A percentile compares a stretch with the other conserved stretches of the same genome.
phyloP scores from a whole-genome alignment of 2,797 vertebrate species.

The Poecilia velifera region DNA sequence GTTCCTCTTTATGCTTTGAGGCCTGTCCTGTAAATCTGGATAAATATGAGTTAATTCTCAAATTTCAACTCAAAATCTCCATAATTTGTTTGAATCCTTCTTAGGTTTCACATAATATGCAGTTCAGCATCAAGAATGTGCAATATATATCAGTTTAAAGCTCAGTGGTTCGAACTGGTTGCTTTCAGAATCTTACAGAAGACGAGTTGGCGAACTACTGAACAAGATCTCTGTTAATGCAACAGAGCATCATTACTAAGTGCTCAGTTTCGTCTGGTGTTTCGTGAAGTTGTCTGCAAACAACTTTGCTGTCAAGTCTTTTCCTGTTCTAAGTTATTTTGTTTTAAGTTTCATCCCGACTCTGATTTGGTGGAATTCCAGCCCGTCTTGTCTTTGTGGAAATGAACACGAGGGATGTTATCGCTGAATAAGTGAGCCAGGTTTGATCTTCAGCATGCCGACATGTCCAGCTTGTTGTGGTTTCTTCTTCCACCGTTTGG shows the following conservation, averaged over 20 bases:
- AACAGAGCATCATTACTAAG: background rate
- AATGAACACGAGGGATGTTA: slow-evolving; percentile 35
- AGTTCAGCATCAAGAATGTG: background rate
- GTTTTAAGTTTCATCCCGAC: background rate
- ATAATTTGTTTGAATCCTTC: background rate
- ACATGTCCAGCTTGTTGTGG: slow-evolving; percentile 23
- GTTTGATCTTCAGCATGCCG: slow-evolving; percentile 47
- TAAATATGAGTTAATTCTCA: background rate
- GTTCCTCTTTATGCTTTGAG: background rate
- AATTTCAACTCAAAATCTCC: background rate
- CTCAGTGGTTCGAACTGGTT: background rate
- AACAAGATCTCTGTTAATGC: background rate
- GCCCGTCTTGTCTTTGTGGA: slow-evolving; percentile 15
- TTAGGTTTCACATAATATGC: background rate
- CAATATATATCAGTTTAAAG: background rate
- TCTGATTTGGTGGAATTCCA: slow-evolving; percentile 1
- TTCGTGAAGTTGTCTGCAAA: background rate
- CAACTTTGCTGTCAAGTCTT: background rate
- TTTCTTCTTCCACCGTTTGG: slow-evolving; percentile 12
- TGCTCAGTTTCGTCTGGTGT: background rate
- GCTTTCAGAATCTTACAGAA: background rate
- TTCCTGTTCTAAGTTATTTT: background rate
- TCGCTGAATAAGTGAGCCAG: slow-evolving; percentile 29
- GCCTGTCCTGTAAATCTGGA: background rate
- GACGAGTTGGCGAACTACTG: background rate